Evolutionary conservation across 2,888 invertebrate genomes (phyloP).

Genomic region (Dryobotodes eremita): DNA sequence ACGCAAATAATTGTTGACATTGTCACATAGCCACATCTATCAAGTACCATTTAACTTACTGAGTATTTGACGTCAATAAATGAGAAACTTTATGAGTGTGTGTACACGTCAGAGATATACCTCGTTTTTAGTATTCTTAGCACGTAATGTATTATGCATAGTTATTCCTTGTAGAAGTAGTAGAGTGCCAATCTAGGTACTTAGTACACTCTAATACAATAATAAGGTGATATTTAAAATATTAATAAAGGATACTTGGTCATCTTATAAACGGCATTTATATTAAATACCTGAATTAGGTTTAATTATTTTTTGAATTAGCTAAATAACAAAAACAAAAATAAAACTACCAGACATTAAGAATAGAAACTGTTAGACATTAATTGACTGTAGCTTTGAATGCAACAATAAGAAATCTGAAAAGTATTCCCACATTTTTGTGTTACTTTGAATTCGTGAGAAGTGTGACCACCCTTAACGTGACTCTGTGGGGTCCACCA

Average conservation of each 20-base stretch:
- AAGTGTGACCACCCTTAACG: conserved; percentile 41
- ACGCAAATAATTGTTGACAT: conserved; percentile 21
- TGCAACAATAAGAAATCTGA: background rate
- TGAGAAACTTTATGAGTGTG: conserved; percentile 51
- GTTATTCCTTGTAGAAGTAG: background rate
- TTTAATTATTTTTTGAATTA: background rate
- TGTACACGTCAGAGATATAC: conserved; percentile 24
- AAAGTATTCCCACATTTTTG: background rate
- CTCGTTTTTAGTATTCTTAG: conserved; percentile 30
- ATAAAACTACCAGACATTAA: background rate
- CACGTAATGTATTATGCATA: conserved; percentile 19
- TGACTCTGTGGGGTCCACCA: conserved; percentile 72
- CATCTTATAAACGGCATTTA: background rate
- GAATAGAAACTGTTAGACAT: background rate
- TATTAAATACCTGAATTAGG: background rate
- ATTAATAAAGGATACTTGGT: background rate
- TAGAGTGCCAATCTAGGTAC: background rate
- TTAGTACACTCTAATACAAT: background rate
- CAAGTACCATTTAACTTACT: conserved; percentile 40
- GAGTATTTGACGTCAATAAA: conserved; percentile 52
- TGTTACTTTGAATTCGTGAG: background rate
- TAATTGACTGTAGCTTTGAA: background rate
- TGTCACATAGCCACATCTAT: conserved; percentile 2
- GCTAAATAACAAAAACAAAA: background rate
- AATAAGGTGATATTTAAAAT: background rate